A percentile compares a stretch with the other conserved stretches of the same genome.
Evolutionary conservation across 2,797 vertebrate species (phyloP).

Genomic region (Scyliorhinus canicula): DNA sequence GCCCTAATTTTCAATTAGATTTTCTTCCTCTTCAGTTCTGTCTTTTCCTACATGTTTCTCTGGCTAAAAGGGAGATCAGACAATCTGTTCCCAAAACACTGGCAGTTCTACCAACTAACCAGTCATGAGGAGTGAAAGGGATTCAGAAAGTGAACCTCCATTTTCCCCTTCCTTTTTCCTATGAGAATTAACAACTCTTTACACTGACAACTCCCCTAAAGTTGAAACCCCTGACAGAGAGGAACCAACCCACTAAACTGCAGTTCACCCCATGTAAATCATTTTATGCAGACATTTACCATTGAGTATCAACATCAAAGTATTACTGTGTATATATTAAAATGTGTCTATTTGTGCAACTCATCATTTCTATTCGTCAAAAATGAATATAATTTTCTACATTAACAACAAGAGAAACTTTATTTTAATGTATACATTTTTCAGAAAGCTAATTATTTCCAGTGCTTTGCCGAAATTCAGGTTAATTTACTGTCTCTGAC

Average conservation of each 20-base stretch:
- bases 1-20: neutral
- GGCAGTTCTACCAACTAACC: neutral
- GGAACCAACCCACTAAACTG: neutral
- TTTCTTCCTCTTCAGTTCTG: neutral
- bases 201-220: neutral
- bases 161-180: neutral
- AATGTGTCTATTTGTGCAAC: neutral
- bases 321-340: neutral
- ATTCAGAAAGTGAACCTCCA: neutral
- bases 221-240: neutral
- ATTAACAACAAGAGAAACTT: constrained; percentile 1
- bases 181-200: no score
- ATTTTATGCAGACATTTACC: neutral
- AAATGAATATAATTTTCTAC: neutral
- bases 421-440: neutral
- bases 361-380: neutral
- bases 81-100: neutral
- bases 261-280: neutral
- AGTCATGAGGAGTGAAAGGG: neutral
- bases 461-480: constrained; percentile 47
- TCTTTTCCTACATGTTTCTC: neutral
- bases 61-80: neutral
- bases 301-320: neutral
- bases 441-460: constrained; percentile 42
- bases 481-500: constrained; percentile 56